Evolutionary conservation across 2,113 vertebrate species (phyloP).

Genomic region (Dolichotis patagonum): DNA sequence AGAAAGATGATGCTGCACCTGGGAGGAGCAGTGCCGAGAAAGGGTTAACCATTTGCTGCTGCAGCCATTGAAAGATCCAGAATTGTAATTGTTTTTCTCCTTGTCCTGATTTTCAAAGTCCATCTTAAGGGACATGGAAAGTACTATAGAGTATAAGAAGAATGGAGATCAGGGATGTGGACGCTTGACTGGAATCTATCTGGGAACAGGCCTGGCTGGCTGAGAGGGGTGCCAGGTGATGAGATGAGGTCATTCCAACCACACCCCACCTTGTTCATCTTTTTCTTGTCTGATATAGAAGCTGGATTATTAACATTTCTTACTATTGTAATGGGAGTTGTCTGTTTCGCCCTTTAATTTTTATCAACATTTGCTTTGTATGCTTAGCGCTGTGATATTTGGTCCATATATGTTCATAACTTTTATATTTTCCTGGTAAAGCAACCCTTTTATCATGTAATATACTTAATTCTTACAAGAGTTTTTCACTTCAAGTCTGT

Average conservation of each 20-base stretch:
- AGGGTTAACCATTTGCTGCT: background rate
- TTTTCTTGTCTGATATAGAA: background rate
- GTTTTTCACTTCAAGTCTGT: background rate
- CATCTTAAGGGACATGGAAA: conserved; percentile 79
- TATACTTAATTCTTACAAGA: background rate
- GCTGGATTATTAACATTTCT: background rate
- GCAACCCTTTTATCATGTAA: background rate
- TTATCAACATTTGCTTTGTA: background rate
- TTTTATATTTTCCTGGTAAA: background rate
- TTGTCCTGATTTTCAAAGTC: background rate
- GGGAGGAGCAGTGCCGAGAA: background rate
- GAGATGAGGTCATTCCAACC: background rate
- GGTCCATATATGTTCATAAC: background rate
- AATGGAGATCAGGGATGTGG: conserved; percentile 96
- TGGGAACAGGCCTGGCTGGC: conserved; percentile 93
- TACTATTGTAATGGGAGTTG: background rate
- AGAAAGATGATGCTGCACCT: background rate
- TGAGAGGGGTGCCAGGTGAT: background rate
- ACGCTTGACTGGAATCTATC: conserved; percentile 99
- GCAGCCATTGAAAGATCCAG: background rate
- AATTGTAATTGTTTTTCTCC: background rate
- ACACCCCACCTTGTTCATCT: background rate
- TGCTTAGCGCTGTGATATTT: background rate
- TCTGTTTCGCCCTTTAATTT: background rate
- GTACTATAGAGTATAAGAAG: conserved; percentile 91